Conservation (phyloP, 1,140 invertebrate species). For the Asbolus verrucosus region DNA sequence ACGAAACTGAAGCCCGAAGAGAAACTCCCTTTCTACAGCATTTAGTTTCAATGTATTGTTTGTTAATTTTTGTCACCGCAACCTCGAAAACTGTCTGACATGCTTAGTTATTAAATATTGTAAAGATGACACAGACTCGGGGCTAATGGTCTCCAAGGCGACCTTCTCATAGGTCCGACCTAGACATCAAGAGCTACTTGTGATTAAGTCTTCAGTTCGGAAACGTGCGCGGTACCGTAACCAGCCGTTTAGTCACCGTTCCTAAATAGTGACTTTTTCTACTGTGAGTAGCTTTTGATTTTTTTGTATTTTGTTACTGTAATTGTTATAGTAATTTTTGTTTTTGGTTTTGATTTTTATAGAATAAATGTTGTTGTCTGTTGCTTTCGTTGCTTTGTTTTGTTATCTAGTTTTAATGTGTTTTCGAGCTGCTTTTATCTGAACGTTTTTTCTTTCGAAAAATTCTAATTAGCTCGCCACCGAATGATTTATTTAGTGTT, state of each 20-base stretch:
- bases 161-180: constrained; percentile 38
- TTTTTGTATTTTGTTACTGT: not conserved
- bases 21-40: too few species aligned
- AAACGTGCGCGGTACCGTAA: constrained; percentile 37
- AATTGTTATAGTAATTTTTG: not conserved
- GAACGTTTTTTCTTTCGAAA: too few species aligned
- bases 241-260: constrained; percentile 15
- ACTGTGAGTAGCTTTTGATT: constrained; percentile 31
- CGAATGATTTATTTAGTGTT: too few species aligned
- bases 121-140: constrained; percentile 30
- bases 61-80: too few species aligned
- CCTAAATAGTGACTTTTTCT: constrained; percentile 3
- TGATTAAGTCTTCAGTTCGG: constrained; percentile 38
- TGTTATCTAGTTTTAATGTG: too few species aligned
- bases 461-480: too few species aligned
- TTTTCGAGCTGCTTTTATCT: too few species aligned
- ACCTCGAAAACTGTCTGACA: not conserved
- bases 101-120: constrained; percentile 1
- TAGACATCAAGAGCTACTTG: constrained; percentile 27
- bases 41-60: too few species aligned
- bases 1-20: too few species aligned
- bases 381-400: too few species aligned
- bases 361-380: too few species aligned
- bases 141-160: constrained; percentile 30
- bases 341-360: too few species aligned